phyloP scores from a whole-genome alignment of 2,797 vertebrate genomes.

The Bradypus variegatus region DNA sequence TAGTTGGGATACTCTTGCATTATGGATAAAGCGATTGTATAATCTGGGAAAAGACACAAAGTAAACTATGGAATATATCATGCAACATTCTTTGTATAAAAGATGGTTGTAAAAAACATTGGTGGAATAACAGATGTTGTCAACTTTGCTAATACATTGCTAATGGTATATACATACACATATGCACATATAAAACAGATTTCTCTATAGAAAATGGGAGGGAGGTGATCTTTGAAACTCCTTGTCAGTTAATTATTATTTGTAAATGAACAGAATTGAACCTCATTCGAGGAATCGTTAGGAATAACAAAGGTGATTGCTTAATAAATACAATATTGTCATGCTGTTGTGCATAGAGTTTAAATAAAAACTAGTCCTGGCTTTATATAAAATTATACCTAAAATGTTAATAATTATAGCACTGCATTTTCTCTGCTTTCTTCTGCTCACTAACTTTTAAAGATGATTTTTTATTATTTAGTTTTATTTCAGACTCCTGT shows the following conservation, averaged over 20 bases:
- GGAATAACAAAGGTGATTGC: neutral
- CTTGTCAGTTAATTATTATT: neutral
- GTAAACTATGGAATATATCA: neutral
- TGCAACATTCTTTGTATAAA: neutral
- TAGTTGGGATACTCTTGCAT: neutral
- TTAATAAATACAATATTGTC: neutral
- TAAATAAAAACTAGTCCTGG: neutral
- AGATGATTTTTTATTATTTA: neutral
- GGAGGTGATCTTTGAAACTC: neutral
- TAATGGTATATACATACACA: neutral
- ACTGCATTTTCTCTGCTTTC: neutral
- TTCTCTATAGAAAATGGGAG: neutral
- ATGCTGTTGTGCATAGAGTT: neutral
- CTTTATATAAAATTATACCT: neutral
- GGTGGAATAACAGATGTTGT: neutral
- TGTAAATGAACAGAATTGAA: neutral
- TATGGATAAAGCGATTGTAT: neutral
- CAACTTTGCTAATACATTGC: neutral
- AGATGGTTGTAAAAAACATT: neutral
- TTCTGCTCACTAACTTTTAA: constrained; percentile 18
- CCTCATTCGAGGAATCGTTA: neutral
- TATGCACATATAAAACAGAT: neutral
- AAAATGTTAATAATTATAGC: constrained; percentile 6
- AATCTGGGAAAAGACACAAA: neutral
- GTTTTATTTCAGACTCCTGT: neutral